These are phyloP conservation scores for Dicentrarchus labrax DNA, from an alignment of 2,113 vertebrate genomes.

Conservation along the genomic window DNA sequence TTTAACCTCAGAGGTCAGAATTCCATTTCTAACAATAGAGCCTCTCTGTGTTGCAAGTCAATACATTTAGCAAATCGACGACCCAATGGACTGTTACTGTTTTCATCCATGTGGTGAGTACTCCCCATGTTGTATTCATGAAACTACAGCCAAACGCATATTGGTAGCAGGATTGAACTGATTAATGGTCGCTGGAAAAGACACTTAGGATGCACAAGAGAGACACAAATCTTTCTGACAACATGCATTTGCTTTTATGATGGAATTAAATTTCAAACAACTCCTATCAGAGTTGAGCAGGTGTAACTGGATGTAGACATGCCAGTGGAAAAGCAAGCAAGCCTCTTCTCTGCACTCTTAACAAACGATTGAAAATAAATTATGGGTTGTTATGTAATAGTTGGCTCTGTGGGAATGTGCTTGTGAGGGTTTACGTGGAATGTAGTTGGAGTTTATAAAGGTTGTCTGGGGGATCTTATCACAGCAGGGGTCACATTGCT, in stretches of 20 bases:
- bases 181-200: conserved; percentile 3
- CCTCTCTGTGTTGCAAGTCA: background rate
- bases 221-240: conserved; percentile 34
- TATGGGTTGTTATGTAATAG: background rate
- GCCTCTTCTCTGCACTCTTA: background rate
- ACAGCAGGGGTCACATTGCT: conserved; percentile 27
- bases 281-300: conserved; percentile 22
- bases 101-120: background rate
- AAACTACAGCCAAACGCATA: background rate
- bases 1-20: conserved; percentile 32
- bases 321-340: background rate
- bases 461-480: conserved; percentile 37
- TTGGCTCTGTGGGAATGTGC: background rate
- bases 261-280: conserved; percentile 30
- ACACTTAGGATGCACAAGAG: background rate
- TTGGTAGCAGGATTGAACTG: background rate
- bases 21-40: conserved; percentile 7
- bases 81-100: background rate
- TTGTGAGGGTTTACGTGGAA: conserved; percentile 3
- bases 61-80: background rate
- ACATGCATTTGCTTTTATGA: conserved; percentile 27
- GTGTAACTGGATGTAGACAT: conserved; percentile 10
- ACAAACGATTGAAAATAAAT: conserved; percentile 17
- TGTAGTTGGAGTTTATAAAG: conserved; percentile 21
- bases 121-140: conserved; percentile 5